Conservation (phyloP, 37 sponge, comb jelly and placozoan species). For the Aphrocallistes beatrix region DNA sequence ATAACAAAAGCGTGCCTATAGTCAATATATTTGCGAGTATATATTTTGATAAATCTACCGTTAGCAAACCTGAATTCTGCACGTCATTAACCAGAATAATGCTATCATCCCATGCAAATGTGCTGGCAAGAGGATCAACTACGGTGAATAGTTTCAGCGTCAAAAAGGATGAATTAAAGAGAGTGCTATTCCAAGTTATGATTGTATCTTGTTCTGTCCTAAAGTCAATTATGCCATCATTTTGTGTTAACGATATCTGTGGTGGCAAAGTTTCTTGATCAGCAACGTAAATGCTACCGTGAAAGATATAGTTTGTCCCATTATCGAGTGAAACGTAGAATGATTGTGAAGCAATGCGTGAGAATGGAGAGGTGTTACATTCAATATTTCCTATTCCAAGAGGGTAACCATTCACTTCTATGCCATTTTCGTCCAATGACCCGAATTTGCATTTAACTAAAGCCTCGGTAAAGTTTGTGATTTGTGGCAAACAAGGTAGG, state of each 20-base stretch:
- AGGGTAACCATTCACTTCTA: too few relatives aligned
- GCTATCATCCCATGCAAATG: background rate
- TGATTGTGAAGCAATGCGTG: background rate
- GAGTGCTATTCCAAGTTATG: background rate
- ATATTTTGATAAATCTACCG: too few relatives aligned
- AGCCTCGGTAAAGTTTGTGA: too few relatives aligned
- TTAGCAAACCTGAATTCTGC: too few relatives aligned
- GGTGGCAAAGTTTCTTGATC: background rate
- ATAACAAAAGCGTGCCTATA: background rate
- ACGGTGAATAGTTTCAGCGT: background rate
- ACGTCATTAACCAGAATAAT: too few relatives aligned
- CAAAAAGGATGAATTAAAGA: background rate
- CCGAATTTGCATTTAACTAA: too few relatives aligned
- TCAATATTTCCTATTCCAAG: too few relatives aligned
- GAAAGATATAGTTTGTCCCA: background rate
- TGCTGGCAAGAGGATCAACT: background rate
- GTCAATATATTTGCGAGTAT: background rate
- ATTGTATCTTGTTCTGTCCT: background rate
- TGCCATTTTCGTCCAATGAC: too few relatives aligned
- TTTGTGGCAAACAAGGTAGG: too few relatives aligned
- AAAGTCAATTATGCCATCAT: background rate
- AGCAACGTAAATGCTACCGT: background rate
- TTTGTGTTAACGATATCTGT: background rate
- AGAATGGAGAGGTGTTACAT: background rate
- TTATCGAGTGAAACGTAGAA: background rate